A percentile compares a stretch with the other conserved stretches of the same genome.
Evolutionary conservation across 2,888 invertebrate genomes (phyloP).

Genomic region (Pheosia gnoma): DNA sequence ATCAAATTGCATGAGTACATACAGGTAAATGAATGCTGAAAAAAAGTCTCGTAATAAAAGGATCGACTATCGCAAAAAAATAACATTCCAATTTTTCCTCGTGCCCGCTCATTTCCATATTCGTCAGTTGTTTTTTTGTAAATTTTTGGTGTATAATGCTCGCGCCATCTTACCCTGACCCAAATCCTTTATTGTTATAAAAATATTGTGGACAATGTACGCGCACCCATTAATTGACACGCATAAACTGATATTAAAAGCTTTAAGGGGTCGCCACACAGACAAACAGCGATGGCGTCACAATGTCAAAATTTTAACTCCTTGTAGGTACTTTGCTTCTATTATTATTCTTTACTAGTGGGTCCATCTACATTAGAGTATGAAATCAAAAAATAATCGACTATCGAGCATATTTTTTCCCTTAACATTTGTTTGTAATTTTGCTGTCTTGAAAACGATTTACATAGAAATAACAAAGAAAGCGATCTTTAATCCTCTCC

Average conservation of each 20-base stretch:
- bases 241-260: slow-evolving; percentile 45
- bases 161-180: slow-evolving; percentile 37
- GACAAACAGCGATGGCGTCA: not conserved
- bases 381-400: too few species aligned
- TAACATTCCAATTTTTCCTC: slow-evolving; percentile 11
- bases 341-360: not conserved
- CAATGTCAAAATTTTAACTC: not conserved
- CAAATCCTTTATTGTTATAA: slow-evolving; percentile 35
- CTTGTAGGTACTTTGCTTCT: not conserved
- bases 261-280: slow-evolving; percentile 20
- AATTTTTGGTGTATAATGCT: slow-evolving; percentile 27
- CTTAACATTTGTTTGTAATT: too few species aligned
- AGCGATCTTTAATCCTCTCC: too few species aligned
- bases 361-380: too few species aligned
- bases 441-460: too few species aligned
- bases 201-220: slow-evolving; percentile 33
- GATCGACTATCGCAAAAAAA: not conserved
- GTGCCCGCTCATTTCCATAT: slow-evolving; percentile 18
- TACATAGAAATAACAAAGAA: too few species aligned
- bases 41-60: not conserved
- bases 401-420: too few species aligned
- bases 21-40: not conserved
- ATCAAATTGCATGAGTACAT: not conserved
- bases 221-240: slow-evolving; percentile 37
- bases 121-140: slow-evolving; percentile 22